Evolutionary conservation across 92 coral and sea anemone genomes (phyloP).

Genomic region (Pocillopora grandis): DNA sequence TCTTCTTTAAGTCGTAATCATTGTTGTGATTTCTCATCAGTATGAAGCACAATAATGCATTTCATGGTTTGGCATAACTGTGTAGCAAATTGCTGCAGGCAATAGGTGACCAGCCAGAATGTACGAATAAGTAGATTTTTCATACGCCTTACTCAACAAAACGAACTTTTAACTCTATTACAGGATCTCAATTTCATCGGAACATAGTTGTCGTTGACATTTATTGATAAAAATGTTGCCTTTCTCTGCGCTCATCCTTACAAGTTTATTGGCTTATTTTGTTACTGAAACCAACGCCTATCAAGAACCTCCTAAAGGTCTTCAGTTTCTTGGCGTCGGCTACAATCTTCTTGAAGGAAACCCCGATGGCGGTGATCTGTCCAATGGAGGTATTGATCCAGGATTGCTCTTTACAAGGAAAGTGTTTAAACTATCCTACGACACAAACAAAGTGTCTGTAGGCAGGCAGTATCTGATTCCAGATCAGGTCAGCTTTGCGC

Average conservation of each 20-base stretch:
- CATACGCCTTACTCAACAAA: not conserved
- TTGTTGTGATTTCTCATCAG: too few relatives aligned
- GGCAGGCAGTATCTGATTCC: not conserved
- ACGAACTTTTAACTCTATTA: not conserved
- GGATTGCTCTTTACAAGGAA: constrained; percentile 56
- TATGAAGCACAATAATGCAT: too few relatives aligned
- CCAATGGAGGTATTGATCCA: constrained; percentile 69
- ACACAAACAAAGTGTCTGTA: constrained; percentile 14
- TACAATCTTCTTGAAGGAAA: constrained; percentile 61
- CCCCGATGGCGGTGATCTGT: constrained; percentile 61
- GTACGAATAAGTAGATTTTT: too few relatives aligned
- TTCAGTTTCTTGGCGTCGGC: constrained; percentile 58
- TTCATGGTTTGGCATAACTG: too few relatives aligned
- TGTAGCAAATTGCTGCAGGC: too few relatives aligned
- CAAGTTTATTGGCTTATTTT: not conserved
- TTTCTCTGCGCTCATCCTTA: not conserved
- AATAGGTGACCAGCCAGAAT: too few relatives aligned
- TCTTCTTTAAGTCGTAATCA: too few relatives aligned
- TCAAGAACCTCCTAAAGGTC: constrained; percentile 40
- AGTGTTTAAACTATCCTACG: constrained; percentile 41
- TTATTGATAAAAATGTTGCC: not conserved
- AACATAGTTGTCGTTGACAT: not conserved
- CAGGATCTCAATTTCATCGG: not conserved
- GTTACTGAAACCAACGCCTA: not conserved
- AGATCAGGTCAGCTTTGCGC: constrained; percentile 22